Conservation (phyloP, 2,113 vertebrate species). For the Lepus americanus region DNA sequence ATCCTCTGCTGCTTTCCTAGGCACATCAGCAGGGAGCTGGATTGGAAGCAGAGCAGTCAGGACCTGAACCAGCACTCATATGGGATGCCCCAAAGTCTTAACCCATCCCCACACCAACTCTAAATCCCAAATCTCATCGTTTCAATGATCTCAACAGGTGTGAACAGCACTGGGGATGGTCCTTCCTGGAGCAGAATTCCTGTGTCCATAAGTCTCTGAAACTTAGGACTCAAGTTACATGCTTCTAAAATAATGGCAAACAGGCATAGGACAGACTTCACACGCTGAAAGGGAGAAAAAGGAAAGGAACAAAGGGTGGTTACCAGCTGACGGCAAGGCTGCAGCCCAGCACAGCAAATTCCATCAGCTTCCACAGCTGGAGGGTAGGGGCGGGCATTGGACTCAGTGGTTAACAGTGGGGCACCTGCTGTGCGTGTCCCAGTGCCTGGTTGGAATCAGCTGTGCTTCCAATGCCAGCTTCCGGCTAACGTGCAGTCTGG, state of each 20-base stretch:
- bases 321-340: neutral
- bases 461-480: too few species aligned
- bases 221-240: neutral
- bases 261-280: neutral
- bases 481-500: too few species aligned
- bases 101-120: neutral
- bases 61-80: too few species aligned
- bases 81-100: neutral
- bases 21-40: too few species aligned
- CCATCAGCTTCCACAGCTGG: neutral
- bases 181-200: neutral
- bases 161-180: neutral
- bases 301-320: neutral
- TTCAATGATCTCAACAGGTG: neutral
- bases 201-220: neutral
- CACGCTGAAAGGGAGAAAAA: slow-evolving; percentile 5
- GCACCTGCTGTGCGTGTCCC: too few species aligned
- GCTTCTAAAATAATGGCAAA: neutral
- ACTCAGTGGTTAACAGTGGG: too few species aligned
- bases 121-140: neutral
- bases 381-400: too few species aligned
- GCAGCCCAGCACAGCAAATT: neutral
- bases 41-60: too few species aligned
- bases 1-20: too few species aligned
- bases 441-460: too few species aligned